phyloP scores from a whole-genome alignment of 2,888 invertebrate species.

The Pecten maximus region DNA sequence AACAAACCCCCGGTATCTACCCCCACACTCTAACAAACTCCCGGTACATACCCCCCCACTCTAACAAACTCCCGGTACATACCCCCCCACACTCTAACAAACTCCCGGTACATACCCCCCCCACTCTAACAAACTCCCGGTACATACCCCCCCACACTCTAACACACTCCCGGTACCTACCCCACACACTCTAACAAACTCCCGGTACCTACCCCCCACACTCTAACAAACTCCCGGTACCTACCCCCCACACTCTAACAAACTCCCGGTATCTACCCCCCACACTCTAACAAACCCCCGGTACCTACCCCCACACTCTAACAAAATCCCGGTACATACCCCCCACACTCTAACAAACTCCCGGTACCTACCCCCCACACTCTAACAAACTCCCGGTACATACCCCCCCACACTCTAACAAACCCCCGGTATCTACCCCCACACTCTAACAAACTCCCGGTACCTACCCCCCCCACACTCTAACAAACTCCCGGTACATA shows the following conservation, averaged over 20 bases:
- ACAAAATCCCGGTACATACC: no score
- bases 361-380: constrained; percentile 84
- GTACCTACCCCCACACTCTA: constrained; percentile 84
- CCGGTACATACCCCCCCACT: constrained; percentile 86
- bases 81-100: background rate
- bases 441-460: constrained; percentile 83
- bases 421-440: no score
- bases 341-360: constrained; percentile 43
- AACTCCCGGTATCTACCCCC: no score
- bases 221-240: constrained; percentile 83
- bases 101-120: constrained; percentile 85
- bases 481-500: constrained; percentile 84
- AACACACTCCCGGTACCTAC: constrained; percentile 84
- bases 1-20: constrained; percentile 84
- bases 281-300: constrained; percentile 80
- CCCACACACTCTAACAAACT: no score
- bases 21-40: constrained; percentile 58
- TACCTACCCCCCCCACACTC: constrained; percentile 75
- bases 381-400: constrained; percentile 83
- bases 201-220: no score
- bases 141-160: background rate
- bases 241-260: no score
- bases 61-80: no score
- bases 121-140: no score
- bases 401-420: no score